Evolutionary conservation across 2,113 vertebrate genomes (phyloP), one percentile per base, ranked within the genome.

Genomic region (Copsychus sechellarum): DNA sequence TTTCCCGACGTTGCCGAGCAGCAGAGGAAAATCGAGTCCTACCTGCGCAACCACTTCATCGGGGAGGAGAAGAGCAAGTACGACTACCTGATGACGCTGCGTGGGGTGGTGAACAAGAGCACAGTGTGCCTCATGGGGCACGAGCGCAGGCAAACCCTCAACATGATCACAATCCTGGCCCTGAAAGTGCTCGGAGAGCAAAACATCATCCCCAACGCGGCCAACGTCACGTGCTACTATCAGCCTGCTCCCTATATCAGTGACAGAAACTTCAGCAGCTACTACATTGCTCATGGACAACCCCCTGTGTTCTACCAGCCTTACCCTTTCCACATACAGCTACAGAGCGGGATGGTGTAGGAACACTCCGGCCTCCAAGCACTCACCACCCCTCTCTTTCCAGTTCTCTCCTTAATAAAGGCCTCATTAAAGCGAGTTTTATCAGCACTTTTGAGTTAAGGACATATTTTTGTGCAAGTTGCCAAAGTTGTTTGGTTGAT

Each of bases 51-150:
- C 96, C 99, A 99, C 97, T 99, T 99, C 96, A 99, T 99, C 5
- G 99, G 99, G 25, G 99, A 99, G 93, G 99, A 99, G 97, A 98
- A 98, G 31, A 99, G 97, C 98, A 99, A 99, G 93, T 99, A 99
- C 36, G 98, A 99, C 95, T 99, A 99, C 96, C 95, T 99, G 97
- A 99, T 99, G 99, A 99, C 99, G 4, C 98, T 99, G 96, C 98
- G 97, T 5, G 97, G 98, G 28, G 98, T 99, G 57, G 99, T 99
- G 6, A 98, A 99, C 11, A 98, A 99, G 97, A 99, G 99, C 97
- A 99, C 99, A 0, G 98, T 99, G 91, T 99, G 99, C 80, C 98
- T 99, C 80, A 99, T 99, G 99, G 98, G 98, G 24, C 97, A 98
- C 2, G 99, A 99, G 96, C 98, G 98, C 79, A 98, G 98, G 29